Evolutionary conservation across 2,113 vertebrate species (phyloP).

Genomic region (Neopipo cinnamomea): DNA sequence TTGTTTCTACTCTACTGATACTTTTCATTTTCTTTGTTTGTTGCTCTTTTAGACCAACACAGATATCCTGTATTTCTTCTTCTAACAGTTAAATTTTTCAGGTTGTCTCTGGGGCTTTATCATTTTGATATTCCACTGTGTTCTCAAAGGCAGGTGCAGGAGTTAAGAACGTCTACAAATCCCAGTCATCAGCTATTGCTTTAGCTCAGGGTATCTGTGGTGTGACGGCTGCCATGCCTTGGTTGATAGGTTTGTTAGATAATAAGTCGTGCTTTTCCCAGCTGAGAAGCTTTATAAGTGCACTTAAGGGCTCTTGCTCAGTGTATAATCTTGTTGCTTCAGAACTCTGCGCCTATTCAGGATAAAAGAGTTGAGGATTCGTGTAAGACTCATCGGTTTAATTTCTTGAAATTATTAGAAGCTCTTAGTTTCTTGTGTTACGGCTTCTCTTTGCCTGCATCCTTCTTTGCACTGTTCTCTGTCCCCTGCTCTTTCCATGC

Average conservation of each 20-base stretch:
- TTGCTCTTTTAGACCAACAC: background rate
- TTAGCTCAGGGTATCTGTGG: background rate
- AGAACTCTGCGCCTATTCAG: constrained; percentile 67
- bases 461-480: background rate
- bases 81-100: constrained; percentile 11
- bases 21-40: background rate
- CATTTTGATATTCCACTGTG: constrained; percentile 17
- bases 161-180: background rate
- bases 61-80: constrained; percentile 17
- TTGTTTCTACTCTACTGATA: background rate
- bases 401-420: background rate
- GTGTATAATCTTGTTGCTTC: constrained; percentile 72
- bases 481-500: fast-evolving
- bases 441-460: background rate
- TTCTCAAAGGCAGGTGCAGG: constrained; percentile 32
- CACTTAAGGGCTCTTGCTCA: background rate
- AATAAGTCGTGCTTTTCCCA: background rate
- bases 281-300: background rate
- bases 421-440: background rate
- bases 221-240: background rate
- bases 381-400: background rate
- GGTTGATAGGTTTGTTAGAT: background rate
- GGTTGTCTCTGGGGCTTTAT: background rate
- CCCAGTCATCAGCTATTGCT: background rate
- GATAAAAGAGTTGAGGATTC: background rate